Base-by-base conservation (phyloP, 2,797 vertebrate species). In the Clarias laeviceps region DNA sequence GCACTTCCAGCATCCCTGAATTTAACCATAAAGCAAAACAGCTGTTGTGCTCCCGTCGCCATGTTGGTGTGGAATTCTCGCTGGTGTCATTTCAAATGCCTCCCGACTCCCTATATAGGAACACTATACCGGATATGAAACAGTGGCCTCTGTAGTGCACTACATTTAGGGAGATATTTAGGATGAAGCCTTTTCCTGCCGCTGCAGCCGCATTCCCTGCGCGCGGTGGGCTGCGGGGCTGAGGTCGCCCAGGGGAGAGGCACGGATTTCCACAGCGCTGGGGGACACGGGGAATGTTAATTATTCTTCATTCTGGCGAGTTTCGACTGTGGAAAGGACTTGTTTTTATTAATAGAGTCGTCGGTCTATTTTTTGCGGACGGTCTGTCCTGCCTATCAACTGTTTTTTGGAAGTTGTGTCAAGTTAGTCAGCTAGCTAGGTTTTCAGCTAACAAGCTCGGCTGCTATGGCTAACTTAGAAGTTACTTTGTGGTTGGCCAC, bases 11-110 rank as follows among this genome's bases (percentile, higher is more conserved):
- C 82, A 81, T 79, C 87, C 82, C 66, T 82, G 59, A 79, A 86
- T 86, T 80, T 73, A 54, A 82, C 59, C 68, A 66, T 87, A 72
- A 82, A 87, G 65, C 59, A 84, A 86, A 89, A 87, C 85, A 90
- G 86, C 88, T 89, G 80, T 85, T 82, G 74, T 83, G 76, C 62
- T 64, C 62, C 45, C 34, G 69, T 68, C 86, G 79, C 86, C 86
- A 89, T 89, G 85, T 87, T 86, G 56, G 82, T 87, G 66, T 82
- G 84, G 82, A 68, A 86, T 76, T 89, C 80, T 87, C 22, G 32
- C 56, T 66, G 82, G 72, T 40, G 18, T 54, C 0, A 18, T 34
- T 66, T 34, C 82, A 66, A 84, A 84, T 77, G 0, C 66, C 59
- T 57, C 2, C 56, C 5, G 22, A 7, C n/a, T 77, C 14, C 54